Percentiles rank a stretch among this genome's conserved stretches.
Evolutionary conservation across 2,113 vertebrate species (phyloP).

Genomic region (Vidua chalybeata): DNA sequence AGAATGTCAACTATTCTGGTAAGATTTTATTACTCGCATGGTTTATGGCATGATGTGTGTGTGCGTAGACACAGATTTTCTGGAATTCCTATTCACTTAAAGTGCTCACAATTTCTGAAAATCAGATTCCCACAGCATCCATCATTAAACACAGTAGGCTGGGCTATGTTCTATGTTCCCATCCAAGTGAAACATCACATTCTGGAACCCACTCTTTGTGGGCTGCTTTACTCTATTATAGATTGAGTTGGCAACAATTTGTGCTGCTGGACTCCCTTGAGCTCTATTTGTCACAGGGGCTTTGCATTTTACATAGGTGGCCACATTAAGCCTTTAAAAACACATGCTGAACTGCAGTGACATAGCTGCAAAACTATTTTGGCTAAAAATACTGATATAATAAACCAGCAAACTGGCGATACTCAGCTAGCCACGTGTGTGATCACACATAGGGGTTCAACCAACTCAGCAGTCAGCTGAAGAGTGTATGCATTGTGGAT

Average conservation of each 20-base stretch:
- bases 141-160: neutral
- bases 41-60: neutral
- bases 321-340: neutral
- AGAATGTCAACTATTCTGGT: conserved; percentile 30
- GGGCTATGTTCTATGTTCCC: neutral
- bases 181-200: neutral
- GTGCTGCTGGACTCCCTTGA: neutral
- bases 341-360: neutral
- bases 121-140: neutral
- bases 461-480: neutral
- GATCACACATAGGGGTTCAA: neutral
- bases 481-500: neutral
- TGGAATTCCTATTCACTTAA: neutral
- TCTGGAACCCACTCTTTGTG: neutral
- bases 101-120: neutral
- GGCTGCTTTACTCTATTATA: neutral
- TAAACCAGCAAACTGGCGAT: neutral
- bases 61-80: neutral
- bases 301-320: neutral
- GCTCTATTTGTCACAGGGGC: neutral
- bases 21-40: neutral
- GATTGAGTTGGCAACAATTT: neutral
- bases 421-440: neutral
- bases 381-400: neutral
- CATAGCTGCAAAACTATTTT: neutral